Base-by-base conservation (phyloP, 2,797 vertebrate genomes). In the Diplodus puntazzo region DNA sequence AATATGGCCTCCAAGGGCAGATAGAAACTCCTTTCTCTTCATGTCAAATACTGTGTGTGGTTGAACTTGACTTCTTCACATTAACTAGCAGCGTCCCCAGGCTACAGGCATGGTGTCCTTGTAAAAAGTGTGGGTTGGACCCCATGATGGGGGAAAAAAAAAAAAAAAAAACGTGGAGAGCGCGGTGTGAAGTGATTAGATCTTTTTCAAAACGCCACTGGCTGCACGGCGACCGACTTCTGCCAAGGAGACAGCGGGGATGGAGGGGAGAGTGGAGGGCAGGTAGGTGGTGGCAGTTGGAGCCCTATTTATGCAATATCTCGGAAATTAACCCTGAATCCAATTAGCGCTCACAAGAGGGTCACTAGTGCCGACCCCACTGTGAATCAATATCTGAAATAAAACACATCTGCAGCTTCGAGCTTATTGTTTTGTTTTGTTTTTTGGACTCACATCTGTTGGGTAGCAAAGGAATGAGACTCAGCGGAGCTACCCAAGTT, bases 21-120 rank as follows among this genome's bases (percentile, higher is more conserved):
- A 72, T 25, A 45, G 23, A 55, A 81, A 65, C 73, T 62, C 59
- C 55, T 81, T 68, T 77, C 75, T 82, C 82, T 71, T 61, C 17
- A 14, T 72, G 72, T 87, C 80, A 87, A 57, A 83, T 52, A 57
- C 58, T 62, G 46, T 69, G 69, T 83, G 73, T 58, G 73, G 55
- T 69, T 76, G 70, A 87, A 88, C 81, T 80, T 60, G 74, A 79
- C 81, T 83, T 71, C 67, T 82, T 79, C 82, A 86, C 77, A 84
- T 83, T 89, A 87, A 84, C 71, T 43, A 77, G 75, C 42, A 13
- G 65, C 55, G 34, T 84, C 82, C 61, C 45, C n/a, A 4, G 83
- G 86, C 84, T 55, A 59, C 46, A 53, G 53, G 46, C 23, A 18
- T 60, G 25, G 53, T 52, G 73, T 81, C 80, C 84, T 88, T 85